Conservation (phyloP, 2,888 invertebrate species). For the Conchocele bisecta region DNA sequence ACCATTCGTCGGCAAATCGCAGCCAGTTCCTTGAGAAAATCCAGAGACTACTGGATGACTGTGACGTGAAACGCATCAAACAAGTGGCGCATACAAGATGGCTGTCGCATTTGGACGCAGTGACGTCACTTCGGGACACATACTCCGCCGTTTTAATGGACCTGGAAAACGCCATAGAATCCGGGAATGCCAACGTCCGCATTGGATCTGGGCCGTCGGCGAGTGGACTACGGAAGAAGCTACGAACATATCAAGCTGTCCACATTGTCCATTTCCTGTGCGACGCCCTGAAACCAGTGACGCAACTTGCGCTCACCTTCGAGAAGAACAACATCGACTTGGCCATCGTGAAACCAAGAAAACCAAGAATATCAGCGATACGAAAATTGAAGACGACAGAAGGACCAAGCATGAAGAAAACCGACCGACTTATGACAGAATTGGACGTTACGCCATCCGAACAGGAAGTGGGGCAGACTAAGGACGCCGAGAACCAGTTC, state of each 20-base stretch:
- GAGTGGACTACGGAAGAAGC: constrained; percentile 18
- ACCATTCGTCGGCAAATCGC: constrained; percentile 20
- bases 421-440: too few relatives aligned
- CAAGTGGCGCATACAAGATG: constrained; percentile 30
- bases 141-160: constrained; percentile 14
- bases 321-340: too few relatives aligned
- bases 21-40: constrained; percentile 15
- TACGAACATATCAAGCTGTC: constrained; percentile 19
- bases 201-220: constrained; percentile 15
- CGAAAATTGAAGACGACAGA: too few relatives aligned
- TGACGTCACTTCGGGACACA: constrained; percentile 11
- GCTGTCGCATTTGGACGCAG: constrained; percentile 30
- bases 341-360: too few relatives aligned
- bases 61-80: constrained; percentile 2
- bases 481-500: too few relatives aligned
- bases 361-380: too few relatives aligned
- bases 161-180: constrained; percentile 16
- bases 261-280: too few relatives aligned
- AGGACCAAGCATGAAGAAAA: too few relatives aligned
- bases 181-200: constrained; percentile 12
- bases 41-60: constrained; percentile 24
- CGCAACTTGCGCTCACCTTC: too few relatives aligned
- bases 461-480: too few relatives aligned
- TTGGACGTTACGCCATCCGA: too few relatives aligned
- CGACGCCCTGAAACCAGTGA: too few relatives aligned